Percentiles rank a stretch among this genome's conserved stretches.
These are phyloP conservation scores for Tetramorium simillimum DNA, from an alignment of 1,140 invertebrate genomes.

Conservation along the genomic window DNA sequence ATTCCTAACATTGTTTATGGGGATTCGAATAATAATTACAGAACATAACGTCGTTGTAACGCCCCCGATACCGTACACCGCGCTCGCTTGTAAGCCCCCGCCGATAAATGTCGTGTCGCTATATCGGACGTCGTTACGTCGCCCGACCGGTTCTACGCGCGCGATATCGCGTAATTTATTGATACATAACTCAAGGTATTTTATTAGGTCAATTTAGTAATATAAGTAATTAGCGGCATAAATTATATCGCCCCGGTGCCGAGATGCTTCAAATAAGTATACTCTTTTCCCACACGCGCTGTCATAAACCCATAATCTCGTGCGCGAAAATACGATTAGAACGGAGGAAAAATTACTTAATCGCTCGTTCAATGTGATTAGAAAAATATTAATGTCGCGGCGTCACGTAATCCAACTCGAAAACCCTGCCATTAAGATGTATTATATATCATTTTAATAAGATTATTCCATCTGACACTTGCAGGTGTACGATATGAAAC, in stretches of 20 bases:
- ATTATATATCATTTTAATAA: slow-evolving; percentile 33
- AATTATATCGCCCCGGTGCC: slow-evolving; percentile 33
- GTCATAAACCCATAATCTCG: slow-evolving; percentile 30
- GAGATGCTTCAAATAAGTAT: slow-evolving; percentile 37
- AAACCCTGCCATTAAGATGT: slow-evolving; percentile 5
- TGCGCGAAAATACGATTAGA: slow-evolving; percentile 5
- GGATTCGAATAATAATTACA: slow-evolving; percentile 43
- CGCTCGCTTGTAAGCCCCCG: slow-evolving; percentile 2
- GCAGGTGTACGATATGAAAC: background rate
- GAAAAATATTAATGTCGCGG: slow-evolving; percentile 25
- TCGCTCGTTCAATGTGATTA: slow-evolving; percentile 1
- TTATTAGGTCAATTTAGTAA: slow-evolving; percentile 57
- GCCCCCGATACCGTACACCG: slow-evolving; percentile 28
- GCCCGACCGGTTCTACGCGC: slow-evolving; percentile 54
- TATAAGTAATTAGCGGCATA: slow-evolving; percentile 52
- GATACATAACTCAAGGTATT: slow-evolving; percentile 47
- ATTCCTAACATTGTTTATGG: slow-evolving; percentile 36
- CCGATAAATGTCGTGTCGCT: slow-evolving; percentile 37
- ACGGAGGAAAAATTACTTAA: slow-evolving; percentile 25
- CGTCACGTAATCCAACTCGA: slow-evolving; percentile 6
- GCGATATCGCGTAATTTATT: slow-evolving; percentile 41
- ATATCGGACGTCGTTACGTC: slow-evolving; percentile 32
- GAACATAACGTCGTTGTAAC: slow-evolving; percentile 42
- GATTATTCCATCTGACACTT: background rate
- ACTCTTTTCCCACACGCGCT: slow-evolving; percentile 6